Percentiles rank a stretch among this genome's conserved stretches.
Conservation (phyloP, 2,888 invertebrate species). For the Teleiodes luculella region DNA sequence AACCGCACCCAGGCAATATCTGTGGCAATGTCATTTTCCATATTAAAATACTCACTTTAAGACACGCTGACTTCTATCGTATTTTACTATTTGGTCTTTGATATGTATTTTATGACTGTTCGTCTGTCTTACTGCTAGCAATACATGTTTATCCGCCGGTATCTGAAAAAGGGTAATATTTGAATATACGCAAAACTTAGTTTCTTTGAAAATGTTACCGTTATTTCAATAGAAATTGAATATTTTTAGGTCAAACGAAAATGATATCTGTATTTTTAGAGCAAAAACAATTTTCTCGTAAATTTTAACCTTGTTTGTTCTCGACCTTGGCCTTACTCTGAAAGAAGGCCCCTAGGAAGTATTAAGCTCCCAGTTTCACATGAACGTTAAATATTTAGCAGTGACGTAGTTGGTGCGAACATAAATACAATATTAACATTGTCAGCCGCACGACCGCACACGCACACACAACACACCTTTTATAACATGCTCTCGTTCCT, state of each 20-base stretch:
- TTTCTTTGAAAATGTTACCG: no score
- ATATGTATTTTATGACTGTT: conserved; percentile 88
- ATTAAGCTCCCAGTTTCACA: conserved; percentile 2
- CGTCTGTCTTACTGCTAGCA: conserved; percentile 86
- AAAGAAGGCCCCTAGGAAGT: neutral
- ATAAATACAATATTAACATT: conserved; percentile 65
- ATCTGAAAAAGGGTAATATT: conserved; percentile 57
- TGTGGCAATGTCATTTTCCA: neutral
- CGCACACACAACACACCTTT: conserved; percentile 22
- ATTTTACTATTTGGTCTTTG: conserved; percentile 87
- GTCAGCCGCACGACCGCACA: conserved; percentile 50
- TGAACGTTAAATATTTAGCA: conserved; percentile 51
- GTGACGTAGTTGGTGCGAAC: conserved; percentile 56
- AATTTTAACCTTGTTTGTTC: no score
- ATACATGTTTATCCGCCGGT: conserved; percentile 85
- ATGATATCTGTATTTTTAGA: no score
- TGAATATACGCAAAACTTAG: no score
- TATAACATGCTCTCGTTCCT: conserved; percentile 30
- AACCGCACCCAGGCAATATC: no score
- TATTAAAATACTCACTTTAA: conserved; percentile 79
- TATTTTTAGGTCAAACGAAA: no score
- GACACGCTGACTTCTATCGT: conserved; percentile 86
- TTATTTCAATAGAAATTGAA: no score
- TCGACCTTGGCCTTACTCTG: neutral
- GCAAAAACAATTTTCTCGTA: no score